phyloP scores from a whole-genome alignment of 1,140 invertebrate genomes.

The Fopius arisanus region DNA sequence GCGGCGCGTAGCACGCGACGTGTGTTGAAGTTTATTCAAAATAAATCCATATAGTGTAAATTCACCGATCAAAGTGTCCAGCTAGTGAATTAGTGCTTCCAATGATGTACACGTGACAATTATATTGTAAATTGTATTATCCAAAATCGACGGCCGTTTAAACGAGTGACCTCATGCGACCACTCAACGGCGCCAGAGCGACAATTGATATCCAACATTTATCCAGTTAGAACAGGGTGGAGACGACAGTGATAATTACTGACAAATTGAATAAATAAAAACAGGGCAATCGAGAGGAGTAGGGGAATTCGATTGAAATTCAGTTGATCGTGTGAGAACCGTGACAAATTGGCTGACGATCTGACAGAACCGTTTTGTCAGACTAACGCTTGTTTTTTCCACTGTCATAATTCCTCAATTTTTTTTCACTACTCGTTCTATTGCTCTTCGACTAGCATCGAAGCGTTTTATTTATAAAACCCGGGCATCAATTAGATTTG shows the following conservation, averaged over 20 bases:
- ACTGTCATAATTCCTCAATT: background rate
- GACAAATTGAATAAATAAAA: slow-evolving; percentile 16
- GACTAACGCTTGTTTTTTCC: background rate
- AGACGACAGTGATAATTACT: background rate
- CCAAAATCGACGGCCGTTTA: slow-evolving; percentile 49
- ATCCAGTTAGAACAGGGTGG: slow-evolving; percentile 6
- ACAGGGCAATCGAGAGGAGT: background rate
- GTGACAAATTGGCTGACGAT: background rate
- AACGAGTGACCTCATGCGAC: slow-evolving; percentile 54
- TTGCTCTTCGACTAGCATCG: slow-evolving; percentile 11
- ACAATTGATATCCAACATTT: slow-evolving; percentile 46
- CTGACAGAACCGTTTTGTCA: background rate
- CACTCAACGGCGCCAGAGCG: slow-evolving; percentile 41
- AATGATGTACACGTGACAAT: background rate
- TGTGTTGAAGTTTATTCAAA: slow-evolving; percentile 10
- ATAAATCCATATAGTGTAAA: background rate
- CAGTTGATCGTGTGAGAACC: background rate
- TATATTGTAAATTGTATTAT: background rate
- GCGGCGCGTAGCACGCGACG: slow-evolving; percentile 55
- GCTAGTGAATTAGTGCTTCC: background rate
- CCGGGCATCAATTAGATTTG: slow-evolving; percentile 44
- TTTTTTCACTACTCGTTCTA: background rate
- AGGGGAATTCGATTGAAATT: background rate
- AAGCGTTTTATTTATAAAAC: slow-evolving; percentile 49
- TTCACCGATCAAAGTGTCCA: background rate